Evolutionary conservation across 2,888 invertebrate species (phyloP).

Genomic region (Caenorhabditis sulstoni): DNA sequence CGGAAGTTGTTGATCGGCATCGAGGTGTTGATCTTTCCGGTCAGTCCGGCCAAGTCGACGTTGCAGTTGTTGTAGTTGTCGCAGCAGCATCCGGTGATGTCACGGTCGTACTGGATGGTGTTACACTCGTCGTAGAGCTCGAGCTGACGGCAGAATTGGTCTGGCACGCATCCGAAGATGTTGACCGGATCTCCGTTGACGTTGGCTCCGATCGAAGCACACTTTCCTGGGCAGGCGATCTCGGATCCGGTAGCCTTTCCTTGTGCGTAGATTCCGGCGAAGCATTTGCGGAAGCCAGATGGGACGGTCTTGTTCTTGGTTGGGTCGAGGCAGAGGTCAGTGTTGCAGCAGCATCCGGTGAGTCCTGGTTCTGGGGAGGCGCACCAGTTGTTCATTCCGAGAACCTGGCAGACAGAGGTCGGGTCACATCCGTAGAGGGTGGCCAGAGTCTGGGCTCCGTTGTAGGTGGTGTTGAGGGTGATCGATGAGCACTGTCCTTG

Average conservation of each 20-base stretch:
- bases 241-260: slow-evolving; percentile 61
- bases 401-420: slow-evolving; percentile 58
- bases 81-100: slow-evolving; percentile 67
- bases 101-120: slow-evolving; percentile 41
- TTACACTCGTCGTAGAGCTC: slow-evolving; percentile 65
- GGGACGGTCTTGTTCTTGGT: slow-evolving; percentile 63
- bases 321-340: slow-evolving; percentile 65
- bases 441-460: slow-evolving; percentile 29
- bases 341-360: slow-evolving; percentile 68
- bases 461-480: slow-evolving; percentile 52
- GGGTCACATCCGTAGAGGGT: slow-evolving; percentile 68
- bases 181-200: slow-evolving; percentile 46
- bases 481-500: slow-evolving; percentile 67
- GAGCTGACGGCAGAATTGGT: slow-evolving; percentile 56
- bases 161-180: slow-evolving; percentile 65
- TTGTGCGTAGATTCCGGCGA: slow-evolving; percentile 61
- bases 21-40: slow-evolving; percentile 45
- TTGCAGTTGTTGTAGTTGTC: slow-evolving; percentile 68
- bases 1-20: slow-evolving; percentile 17
- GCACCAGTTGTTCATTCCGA: slow-evolving; percentile 59
- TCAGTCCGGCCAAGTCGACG: slow-evolving; percentile 51
- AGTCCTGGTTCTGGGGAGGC: slow-evolving; percentile 59
- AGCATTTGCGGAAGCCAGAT: slow-evolving; percentile 58
- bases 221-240: slow-evolving; percentile 62
- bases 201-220: slow-evolving; percentile 58